Evolutionary conservation across 2,888 invertebrate genomes (phyloP).

Genomic region (Mycalesis mineus): DNA sequence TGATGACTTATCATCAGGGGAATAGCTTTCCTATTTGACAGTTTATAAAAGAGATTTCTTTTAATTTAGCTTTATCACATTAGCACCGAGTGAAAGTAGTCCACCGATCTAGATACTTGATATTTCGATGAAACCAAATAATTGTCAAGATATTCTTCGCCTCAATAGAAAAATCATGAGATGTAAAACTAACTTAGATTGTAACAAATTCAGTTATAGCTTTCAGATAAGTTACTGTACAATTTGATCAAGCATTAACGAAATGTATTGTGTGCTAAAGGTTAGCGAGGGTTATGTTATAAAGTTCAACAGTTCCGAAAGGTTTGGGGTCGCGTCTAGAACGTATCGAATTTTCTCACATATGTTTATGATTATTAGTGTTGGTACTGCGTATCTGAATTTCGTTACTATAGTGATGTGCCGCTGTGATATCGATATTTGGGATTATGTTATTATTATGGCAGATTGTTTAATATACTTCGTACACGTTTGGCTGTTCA

Average conservation of each 20-base stretch:
- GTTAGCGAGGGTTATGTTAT: not conserved
- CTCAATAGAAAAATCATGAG: not conserved
- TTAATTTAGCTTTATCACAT: no score
- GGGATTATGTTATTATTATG: not conserved
- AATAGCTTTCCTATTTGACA: no score
- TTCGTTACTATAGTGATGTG: constrained; percentile 9
- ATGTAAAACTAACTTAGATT: not conserved
- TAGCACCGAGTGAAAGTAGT: no score
- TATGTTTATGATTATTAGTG: constrained; percentile 25
- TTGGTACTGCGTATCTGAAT: constrained; percentile 13
- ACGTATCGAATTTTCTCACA: constrained; percentile 25
- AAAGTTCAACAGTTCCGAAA: constrained; percentile 7
- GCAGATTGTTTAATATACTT: no score
- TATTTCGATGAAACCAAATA: no score
- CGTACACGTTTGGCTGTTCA: no score
- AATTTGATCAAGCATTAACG: not conserved
- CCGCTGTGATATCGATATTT: constrained; percentile 1
- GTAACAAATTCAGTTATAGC: not conserved
- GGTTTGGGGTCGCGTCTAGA: constrained; percentile 17
- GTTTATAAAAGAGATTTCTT: no score
- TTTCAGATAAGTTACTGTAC: not conserved
- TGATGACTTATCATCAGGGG: no score
- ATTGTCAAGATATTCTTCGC: not conserved
- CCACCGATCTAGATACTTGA: no score
- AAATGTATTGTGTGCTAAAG: not conserved